Base-by-base conservation (phyloP, 2,888 invertebrate species). In the Polydrusus pterygomalis region DNA sequence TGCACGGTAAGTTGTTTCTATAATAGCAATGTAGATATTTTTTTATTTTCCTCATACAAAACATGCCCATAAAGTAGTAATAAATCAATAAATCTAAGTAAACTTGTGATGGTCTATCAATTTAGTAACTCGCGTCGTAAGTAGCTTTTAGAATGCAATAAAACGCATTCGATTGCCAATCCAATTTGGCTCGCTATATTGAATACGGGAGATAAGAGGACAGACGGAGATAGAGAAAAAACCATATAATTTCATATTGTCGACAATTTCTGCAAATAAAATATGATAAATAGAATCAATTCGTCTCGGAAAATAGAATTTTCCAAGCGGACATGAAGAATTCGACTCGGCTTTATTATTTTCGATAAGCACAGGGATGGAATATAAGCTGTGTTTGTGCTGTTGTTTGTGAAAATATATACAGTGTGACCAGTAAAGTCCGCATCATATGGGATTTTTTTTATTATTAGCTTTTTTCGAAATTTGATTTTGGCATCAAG, bases 261-360 rank as follows among this genome's bases (percentile, higher is more conserved):
- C 70, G 81, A 82, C 83, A 80, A 80, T 83, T 80, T 79, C 74
- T 79, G 78, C 77, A 78, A 80, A 81, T 79, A 70, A 75, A 83
- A 84, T 82, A 86, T 87, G 87, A 87, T 86, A 85, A 86, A 87
- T 87, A 85, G 86, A 86, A 85, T 87, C 87, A 86, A 87, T 87
- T 86, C 87, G 85, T 86, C 83, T 82, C 83, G 83, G 84, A 83
- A 86, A 86, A 87, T 87, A 87, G 86, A 87, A 86, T 86, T 85
- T 84, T 82, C 80, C 80, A 82, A 86, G 54, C 49, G 63, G 60
- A 70, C 77, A 56, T 69, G 54, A 74, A 58, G 49, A 58, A 75
- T 70, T 64, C 65, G 69, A 74, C 74, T 70, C 25, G 65, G 58
- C 15, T 62, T 63, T 58, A 18, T 73, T 62, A 25, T 74, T 67